Evolutionary conservation across 2,797 vertebrate genomes (phyloP).

Genomic region (Rhinoraja longicauda): DNA sequence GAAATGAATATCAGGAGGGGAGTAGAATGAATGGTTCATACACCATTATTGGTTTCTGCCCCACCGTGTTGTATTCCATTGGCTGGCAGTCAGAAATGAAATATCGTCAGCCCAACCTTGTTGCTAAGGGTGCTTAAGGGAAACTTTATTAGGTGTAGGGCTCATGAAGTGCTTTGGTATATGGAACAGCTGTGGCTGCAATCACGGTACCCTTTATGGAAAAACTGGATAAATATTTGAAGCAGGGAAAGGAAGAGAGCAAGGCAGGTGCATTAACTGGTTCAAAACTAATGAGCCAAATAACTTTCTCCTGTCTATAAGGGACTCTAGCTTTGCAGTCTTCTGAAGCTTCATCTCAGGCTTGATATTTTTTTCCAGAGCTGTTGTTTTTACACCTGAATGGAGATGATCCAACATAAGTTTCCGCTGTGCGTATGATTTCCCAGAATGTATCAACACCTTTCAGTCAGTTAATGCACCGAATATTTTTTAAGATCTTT

Average conservation of each 20-base stretch:
- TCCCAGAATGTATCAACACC: background rate
- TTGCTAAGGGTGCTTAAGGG: background rate
- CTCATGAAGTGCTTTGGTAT: background rate
- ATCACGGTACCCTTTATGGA: background rate
- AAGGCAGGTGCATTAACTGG: background rate
- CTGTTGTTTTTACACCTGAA: constrained; percentile 6
- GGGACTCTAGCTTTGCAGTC: background rate
- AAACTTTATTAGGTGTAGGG: background rate
- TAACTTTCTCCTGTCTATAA: background rate
- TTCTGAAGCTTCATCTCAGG: background rate
- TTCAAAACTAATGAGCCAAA: background rate
- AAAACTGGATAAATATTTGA: background rate
- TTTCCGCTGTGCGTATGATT: background rate
- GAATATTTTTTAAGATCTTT: background rate
- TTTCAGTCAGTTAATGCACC: background rate
- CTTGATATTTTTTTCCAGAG: background rate
- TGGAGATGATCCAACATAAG: background rate
- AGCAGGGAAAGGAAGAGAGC: background rate
- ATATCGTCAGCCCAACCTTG: background rate
- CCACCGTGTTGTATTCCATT: background rate
- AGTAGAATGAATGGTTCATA: too few species aligned
- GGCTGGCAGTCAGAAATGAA: background rate
- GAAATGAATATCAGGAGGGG: too few species aligned
- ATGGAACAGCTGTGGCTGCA: background rate
- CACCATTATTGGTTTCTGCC: too few species aligned